These are phyloP conservation scores for Rhopilema esculentum DNA, from an alignment of 30 jellyfish, hydroid and myxozoan genomes.

Conservation along the genomic window DNA sequence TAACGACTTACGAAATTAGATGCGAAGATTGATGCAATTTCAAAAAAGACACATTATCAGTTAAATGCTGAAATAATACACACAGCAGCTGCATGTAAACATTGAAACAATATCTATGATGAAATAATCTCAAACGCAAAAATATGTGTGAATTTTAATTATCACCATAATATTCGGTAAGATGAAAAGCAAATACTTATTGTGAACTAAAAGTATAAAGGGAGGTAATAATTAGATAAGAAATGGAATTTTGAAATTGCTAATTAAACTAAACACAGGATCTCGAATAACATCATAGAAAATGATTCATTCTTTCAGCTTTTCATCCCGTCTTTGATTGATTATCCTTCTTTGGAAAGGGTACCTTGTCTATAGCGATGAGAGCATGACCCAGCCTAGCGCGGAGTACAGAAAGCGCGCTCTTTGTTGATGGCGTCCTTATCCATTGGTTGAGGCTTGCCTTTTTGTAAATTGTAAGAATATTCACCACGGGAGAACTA, in stretches of 20 bases:
- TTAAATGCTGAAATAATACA: not conserved
- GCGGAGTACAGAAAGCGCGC: not conserved
- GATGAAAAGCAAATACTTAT: slow-evolving; percentile 41
- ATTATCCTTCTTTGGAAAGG: slow-evolving; percentile 53
- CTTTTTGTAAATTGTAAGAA: not conserved
- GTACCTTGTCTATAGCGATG: slow-evolving; percentile 10
- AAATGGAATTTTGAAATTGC: slow-evolving; percentile 37
- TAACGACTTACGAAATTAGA: not conserved
- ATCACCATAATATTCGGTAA: slow-evolving; percentile 50
- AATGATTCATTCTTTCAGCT: slow-evolving; percentile 15
- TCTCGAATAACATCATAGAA: slow-evolving; percentile 29
- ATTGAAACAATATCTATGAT: not conserved
- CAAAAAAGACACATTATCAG: not conserved
- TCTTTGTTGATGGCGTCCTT: slow-evolving; percentile 49
- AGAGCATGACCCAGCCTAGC: slow-evolving; percentile 70
- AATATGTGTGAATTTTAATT: slow-evolving; percentile 28
- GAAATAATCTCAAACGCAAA: slow-evolving; percentile 16
- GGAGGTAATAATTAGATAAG: slow-evolving; percentile 20
- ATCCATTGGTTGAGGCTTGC: slow-evolving; percentile 11
- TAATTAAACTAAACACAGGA: slow-evolving; percentile 42
- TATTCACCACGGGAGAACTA: slow-evolving; percentile 44
- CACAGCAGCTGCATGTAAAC: slow-evolving; percentile 15
- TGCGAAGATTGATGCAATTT: not conserved
- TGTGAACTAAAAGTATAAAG: slow-evolving; percentile 27
- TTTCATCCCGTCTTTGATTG: slow-evolving; percentile 34